These are phyloP conservation scores for Sturnira hondurensis DNA, from an alignment of 2,113 vertebrate genomes.

Conservation along the genomic window DNA sequence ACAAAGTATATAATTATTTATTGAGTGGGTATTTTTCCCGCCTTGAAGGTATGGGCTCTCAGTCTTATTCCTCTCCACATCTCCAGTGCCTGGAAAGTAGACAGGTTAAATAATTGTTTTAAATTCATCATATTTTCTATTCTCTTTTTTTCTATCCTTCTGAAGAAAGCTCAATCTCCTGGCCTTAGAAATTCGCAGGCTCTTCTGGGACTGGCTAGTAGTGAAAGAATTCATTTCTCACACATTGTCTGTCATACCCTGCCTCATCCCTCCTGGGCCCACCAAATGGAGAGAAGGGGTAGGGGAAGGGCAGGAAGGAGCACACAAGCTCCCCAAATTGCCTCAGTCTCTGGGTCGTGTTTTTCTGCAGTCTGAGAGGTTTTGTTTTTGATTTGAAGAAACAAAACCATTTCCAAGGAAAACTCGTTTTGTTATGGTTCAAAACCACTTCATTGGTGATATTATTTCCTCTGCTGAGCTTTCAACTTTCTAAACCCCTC, in stretches of 20 bases:
- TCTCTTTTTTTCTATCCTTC: neutral
- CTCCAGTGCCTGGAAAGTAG: neutral
- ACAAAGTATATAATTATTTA: neutral
- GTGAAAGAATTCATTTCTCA: neutral
- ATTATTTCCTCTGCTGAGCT: constrained; percentile 54
- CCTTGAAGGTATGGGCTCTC: neutral
- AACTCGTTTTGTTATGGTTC: constrained; percentile 63
- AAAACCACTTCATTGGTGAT: constrained; percentile 61
- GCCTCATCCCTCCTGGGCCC: neutral
- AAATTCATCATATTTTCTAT: neutral
- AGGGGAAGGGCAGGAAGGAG: neutral
- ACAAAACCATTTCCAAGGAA: constrained; percentile 68
- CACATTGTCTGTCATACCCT: neutral
- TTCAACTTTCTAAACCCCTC: constrained; percentile 40
- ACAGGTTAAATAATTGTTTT: neutral
- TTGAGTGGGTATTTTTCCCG: neutral
- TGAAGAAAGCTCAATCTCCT: neutral
- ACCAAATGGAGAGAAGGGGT: neutral
- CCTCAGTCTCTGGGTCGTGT: constrained; percentile 7
- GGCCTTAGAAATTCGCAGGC: neutral
- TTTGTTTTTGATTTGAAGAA: constrained; percentile 70
- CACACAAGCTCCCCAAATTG: neutral
- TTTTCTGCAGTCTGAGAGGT: constrained; percentile 44
- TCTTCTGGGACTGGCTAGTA: neutral
- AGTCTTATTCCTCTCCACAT: neutral